Evolutionary conservation across 2,113 vertebrate species (phyloP).

Genomic region (Maccullochella peelii): DNA sequence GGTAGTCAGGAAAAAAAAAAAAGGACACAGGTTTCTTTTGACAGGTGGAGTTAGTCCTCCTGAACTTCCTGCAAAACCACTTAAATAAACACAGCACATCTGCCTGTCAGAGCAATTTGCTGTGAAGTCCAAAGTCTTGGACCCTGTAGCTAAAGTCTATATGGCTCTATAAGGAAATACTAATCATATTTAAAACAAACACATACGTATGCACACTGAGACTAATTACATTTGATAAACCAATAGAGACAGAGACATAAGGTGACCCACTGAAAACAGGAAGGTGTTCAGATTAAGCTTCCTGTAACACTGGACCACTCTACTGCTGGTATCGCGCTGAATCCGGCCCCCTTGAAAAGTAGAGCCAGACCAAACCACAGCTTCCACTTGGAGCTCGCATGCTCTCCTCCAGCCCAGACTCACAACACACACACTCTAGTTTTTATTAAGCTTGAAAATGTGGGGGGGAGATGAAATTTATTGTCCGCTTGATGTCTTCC

Average conservation of each 20-base stretch:
- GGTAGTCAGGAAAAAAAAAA: conserved; percentile 1
- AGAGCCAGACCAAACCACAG: conserved; percentile 74
- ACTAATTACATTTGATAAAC: conserved; percentile 77
- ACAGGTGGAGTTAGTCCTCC: conserved; percentile 67
- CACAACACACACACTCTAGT: conserved; percentile 44
- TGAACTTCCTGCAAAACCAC: conserved; percentile 61
- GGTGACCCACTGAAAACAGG: conserved; percentile 54
- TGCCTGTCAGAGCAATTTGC: conserved; percentile 72
- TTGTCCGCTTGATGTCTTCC: conserved; percentile 31
- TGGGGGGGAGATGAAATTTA: conserved; percentile 46
- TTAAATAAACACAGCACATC: conserved; percentile 64
- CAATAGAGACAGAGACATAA: conserved; percentile 46
- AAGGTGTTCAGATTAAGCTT: conserved; percentile 70
- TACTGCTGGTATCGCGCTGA: conserved; percentile 63
- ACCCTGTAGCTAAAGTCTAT: conserved; percentile 39
- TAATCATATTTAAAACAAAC: conserved; percentile 73
- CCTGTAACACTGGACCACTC: conserved; percentile 66
- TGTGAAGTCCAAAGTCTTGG: conserved; percentile 47
- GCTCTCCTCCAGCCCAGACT: conserved; percentile 43
- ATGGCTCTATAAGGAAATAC: conserved; percentile 56
- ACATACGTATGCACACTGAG: conserved; percentile 37
- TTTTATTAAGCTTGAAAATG: conserved; percentile 71
- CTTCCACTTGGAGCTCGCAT: conserved; percentile 58
- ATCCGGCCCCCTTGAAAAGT: conserved; percentile 60
- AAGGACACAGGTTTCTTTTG: conserved; percentile 58